phyloP scores from a whole-genome alignment of 2,797 vertebrate genomes.

The Spinus pinus region DNA sequence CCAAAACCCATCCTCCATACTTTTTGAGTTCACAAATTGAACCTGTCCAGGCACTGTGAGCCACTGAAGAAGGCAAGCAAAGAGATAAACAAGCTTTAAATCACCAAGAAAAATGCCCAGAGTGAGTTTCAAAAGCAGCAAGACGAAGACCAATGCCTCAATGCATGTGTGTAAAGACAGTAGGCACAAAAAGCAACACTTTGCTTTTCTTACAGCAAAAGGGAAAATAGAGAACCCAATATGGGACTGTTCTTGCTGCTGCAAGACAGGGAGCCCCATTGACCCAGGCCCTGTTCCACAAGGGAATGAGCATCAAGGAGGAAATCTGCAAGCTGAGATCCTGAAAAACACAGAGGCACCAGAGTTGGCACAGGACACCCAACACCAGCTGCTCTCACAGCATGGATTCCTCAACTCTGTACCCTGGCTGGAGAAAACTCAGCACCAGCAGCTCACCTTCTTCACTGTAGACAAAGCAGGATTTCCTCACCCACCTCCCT shows the following conservation, averaged over 20 bases:
- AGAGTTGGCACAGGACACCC: neutral
- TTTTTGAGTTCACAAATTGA: neutral
- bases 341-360: neutral
- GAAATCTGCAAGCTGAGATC: neutral
- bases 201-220: neutral
- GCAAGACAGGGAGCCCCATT: neutral
- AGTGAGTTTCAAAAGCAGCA: neutral
- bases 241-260: neutral
- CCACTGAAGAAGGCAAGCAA: neutral
- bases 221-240: neutral
- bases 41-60: neutral
- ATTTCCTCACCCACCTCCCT: neutral
- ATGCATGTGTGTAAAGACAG: neutral
- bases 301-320: neutral
- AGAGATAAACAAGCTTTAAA: constrained; percentile 11
- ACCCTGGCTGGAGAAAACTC: neutral
- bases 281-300: neutral
- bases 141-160: neutral
- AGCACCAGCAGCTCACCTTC: neutral
- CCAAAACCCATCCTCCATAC: neutral
- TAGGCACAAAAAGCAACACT: neutral
- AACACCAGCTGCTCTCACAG: neutral
- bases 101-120: neutral
- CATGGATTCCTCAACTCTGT: neutral
- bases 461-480: neutral